Evolutionary conservation across 2,113 vertebrate genomes (phyloP), one percentile per base, ranked within the genome.

Genomic region (Ameiurus melas): DNA sequence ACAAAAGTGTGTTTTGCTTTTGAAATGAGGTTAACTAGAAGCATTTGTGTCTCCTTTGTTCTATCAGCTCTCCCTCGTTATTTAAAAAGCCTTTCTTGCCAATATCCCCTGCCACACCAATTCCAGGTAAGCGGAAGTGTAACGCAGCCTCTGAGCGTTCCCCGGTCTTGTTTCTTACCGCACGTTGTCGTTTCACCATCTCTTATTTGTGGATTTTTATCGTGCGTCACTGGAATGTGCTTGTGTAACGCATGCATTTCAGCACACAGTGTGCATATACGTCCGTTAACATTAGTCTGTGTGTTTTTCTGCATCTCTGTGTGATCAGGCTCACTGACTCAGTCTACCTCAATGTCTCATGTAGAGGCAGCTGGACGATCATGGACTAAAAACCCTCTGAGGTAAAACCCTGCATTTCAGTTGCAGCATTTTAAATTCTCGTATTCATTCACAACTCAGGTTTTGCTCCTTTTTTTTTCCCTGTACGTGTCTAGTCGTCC

Each of bases 301-400:
- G 33, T 91, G 64, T 87, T 36, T 90, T 43, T 85, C 53, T 90
- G 83, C 78, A 57, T 82, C 62, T 93, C 79, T 90, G 86, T 94
- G 88, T 93, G 87, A 88, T 79, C 93, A 98, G 97, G 97, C 89
- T 95, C 97, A 87, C 93, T 98, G 93, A 96, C 95, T 95, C 97
- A 97, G 90, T 97, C 97, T 91, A 96, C 97, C 86, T 97, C 97
- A 94, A 96, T 97, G 97, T 97, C 97, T 92, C 96, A 97, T 93
- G 96, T 97, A 95, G 97, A 98, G 90, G 96, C 96, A 92, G 95
- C 95, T 43, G 96, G 97, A 93, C 97, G 96, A 91, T 95, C 95
- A 25, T 97, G 96, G 97, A 95, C 94, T 92, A 97, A 96, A 93
- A 97, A 97, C 75, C 95, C 96, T 82, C 93, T 97, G 85, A 96